These are phyloP conservation scores for Aptenodytes patagonicus DNA, from an alignment of 2,113 vertebrate genomes.

Conservation along the genomic window DNA sequence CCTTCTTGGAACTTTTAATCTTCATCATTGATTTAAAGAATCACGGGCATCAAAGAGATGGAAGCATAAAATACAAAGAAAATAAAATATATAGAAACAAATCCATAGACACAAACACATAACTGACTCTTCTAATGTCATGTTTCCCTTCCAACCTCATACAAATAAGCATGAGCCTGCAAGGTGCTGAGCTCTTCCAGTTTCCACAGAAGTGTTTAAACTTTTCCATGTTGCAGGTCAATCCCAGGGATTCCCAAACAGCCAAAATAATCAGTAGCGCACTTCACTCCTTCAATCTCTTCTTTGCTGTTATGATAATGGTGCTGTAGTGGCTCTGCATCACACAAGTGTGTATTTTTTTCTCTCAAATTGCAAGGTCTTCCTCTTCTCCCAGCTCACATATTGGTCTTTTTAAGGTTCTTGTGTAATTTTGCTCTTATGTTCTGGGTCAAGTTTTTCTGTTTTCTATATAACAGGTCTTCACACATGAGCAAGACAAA, in stretches of 20 bases:
- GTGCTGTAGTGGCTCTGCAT: not conserved
- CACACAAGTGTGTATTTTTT: not conserved
- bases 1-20: not conserved
- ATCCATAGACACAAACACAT: not conserved
- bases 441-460: not conserved
- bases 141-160: not conserved
- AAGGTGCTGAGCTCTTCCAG: not conserved
- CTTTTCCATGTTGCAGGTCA: not conserved
- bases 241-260: not conserved
- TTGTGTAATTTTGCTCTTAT: not conserved
- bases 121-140: not conserved
- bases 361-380: not conserved
- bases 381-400: not conserved
- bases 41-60: not conserved
- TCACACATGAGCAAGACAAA: not conserved
- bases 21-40: not conserved
- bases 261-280: not conserved
- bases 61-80: not conserved
- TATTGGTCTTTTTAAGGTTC: not conserved
- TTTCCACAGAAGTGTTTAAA: not conserved
- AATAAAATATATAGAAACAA: not conserved
- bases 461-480: not conserved
- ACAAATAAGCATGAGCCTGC: not conserved
- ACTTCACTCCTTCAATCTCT: not conserved
- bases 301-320: not conserved